These are phyloP conservation scores for Mermis nigrescens DNA, from an alignment of 2,888 invertebrate genomes.

Conservation along the genomic window DNA sequence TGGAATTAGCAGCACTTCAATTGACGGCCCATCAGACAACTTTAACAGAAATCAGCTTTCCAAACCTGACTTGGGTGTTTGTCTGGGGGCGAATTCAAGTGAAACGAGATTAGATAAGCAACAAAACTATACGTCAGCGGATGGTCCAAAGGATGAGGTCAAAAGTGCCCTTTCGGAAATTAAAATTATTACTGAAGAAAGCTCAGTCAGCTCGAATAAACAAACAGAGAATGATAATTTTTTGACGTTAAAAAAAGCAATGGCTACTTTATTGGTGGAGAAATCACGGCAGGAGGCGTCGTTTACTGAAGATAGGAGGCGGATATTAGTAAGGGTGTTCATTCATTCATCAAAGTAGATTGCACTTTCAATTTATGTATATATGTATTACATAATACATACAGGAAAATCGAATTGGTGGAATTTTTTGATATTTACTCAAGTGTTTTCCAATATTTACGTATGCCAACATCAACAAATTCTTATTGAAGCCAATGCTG, in stretches of 20 bases:
- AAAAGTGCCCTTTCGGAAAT: no score
- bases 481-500: no score
- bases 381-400: no score
- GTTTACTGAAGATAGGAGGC: conserved; percentile 45
- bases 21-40: no score
- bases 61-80: neutral
- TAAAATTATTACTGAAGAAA: neutral
- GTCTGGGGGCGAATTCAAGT: neutral
- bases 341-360: no score
- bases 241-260: conserved; percentile 35
- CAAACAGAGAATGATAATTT: conserved; percentile 14
- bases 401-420: no score
- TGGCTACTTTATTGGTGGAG: conserved; percentile 58
- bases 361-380: no score
- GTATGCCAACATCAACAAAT: no score
- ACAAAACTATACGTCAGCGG: neutral
- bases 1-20: no score
- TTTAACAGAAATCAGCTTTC: neutral
- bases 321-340: conserved; percentile 29
- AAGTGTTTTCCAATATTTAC: no score
- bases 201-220: neutral
- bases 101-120: no score
- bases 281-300: conserved; percentile 65
- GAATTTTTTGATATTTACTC: no score
- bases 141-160: neutral